Base-by-base conservation (phyloP, 2,888 invertebrate genomes). In the Andrena praecox region DNA sequence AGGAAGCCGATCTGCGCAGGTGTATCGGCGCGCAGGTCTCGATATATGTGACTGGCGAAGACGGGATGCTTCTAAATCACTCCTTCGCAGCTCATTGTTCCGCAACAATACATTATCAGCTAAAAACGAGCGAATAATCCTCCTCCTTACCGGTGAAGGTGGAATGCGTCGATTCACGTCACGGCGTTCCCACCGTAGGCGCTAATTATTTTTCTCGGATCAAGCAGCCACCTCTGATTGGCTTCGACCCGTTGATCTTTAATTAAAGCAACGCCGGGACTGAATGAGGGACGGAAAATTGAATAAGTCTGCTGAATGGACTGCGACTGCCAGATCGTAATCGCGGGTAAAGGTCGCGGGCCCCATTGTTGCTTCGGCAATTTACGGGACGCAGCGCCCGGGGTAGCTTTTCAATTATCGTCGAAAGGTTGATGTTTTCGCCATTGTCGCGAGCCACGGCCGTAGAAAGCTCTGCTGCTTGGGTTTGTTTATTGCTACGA, bases 1-100 rank as follows among this genome's bases (percentile, higher is more conserved):
- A 86, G 87, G 87, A 85, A 88, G 75, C 24, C 74, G 76, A 86
- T 72, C 52, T 66, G 86, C 73, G 86, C 87, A 87, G 88, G 87
- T 87, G 87, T 79, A 87, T 69, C 74, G 75, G 20, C 54, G 20
- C 7, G 67, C 67, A 29, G 77, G 66, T 74, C 62, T 82, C 82
- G 80, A 73, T 66, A 70, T 66, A 74, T 62, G 79, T 88, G 87
- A 86, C 69, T 88, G 87, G 63, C 68, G 52, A 24, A 64, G 70
- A 79, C 64, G 73, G 67, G 71, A 29, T 16, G 80, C 67, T 77
- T 56, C 76, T 84, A 83, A 84, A 84, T 84, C 84, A 84, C 84
- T 84, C 84, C 79, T 69, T 84, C 84, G 78, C 84, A 75, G 71
- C 50, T 83, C 84, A 84, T 84, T 84, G 84, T 84, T 79, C 72